Base-by-base conservation (phyloP, 2,797 vertebrate genomes). In the Poliocrania exsul region DNA sequence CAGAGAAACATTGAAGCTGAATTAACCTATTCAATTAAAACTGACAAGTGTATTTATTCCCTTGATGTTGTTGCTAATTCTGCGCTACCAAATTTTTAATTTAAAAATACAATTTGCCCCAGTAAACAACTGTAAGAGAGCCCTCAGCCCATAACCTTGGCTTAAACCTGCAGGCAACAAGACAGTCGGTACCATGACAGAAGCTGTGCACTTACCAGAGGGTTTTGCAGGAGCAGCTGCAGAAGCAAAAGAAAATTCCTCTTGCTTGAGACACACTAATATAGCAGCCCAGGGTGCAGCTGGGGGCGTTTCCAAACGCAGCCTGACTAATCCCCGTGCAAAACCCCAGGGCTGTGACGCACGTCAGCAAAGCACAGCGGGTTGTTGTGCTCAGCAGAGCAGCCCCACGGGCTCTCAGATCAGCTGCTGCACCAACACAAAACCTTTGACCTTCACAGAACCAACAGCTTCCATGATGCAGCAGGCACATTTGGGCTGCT, bases 171-270 rank as follows among this genome's bases (percentile, higher is more conserved):
- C 72, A 89, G 60, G 40, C 70, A 95, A 65, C 80, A 88, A 96
- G 37, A 49, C 37, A 64, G 61, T 5, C 15, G 0, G 72, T n/a
- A 53, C 42, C 83, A 70, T 92, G 95, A 91, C 70, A 95, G 49
- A 85, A 88, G 74, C 62, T 78, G 58, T 1, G 83, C 33, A 97
- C 98, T 98, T 97, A 98, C 98, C 98, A 73, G 93, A 88, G 92
- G 92, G 89, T 75, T 96, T 96, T 94, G 93, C 96, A 86, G 70
- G 94, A 95, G 90, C 57, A 96, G 97, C 95, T 95, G 92, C 96
- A 51, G 87, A 88, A 97, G 96, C 86, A 72, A 98, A 98, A 98
- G 98, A 99, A 99, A 99, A 98, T 98, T 97, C 97, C 98, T 96
- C 97, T 95, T 96, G 97, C 97, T 95, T 96, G 97, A 95, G 92